These are phyloP conservation scores for Osmerus eperlanus DNA, from an alignment of 2,113 vertebrate genomes.

Conservation along the genomic window DNA sequence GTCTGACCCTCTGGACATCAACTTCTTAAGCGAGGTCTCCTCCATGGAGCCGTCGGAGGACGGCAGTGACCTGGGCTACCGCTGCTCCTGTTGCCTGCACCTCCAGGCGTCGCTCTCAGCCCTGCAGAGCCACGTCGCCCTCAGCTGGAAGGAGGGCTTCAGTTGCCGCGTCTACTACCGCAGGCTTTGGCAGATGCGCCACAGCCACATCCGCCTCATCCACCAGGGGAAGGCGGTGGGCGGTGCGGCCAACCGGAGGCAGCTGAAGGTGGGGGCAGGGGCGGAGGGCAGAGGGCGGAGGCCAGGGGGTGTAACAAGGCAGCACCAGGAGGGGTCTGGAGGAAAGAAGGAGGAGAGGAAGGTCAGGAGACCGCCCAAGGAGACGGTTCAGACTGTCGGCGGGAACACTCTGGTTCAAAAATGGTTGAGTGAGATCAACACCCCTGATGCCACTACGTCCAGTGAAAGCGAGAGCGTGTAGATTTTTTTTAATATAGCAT, in stretches of 20 bases:
- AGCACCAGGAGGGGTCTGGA: background rate
- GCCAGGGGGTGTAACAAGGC: background rate
- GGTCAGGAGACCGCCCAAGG: background rate
- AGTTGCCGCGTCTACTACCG: conserved; percentile 11
- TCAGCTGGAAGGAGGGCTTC: conserved; percentile 21
- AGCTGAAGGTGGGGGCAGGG: background rate
- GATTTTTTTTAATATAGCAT: too few species aligned
- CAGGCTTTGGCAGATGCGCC: background rate
- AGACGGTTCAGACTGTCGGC: conserved; percentile 2
- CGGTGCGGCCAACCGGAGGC: background rate
- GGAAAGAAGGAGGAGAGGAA: background rate
- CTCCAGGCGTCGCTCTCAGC: conserved; percentile 1
- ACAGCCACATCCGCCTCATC: background rate
- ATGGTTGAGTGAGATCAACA: conserved; percentile 29
- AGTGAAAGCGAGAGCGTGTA: too few species aligned
- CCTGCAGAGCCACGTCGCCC: conserved; percentile 18
- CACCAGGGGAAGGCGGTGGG: background rate
- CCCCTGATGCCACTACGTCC: background rate
- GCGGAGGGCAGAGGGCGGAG: background rate
- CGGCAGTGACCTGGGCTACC: conserved; percentile 1
- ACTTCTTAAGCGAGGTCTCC: conserved; percentile 1
- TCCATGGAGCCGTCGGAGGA: background rate
- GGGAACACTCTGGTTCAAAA: conserved; percentile 14
- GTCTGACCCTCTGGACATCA: conserved; percentile 10
- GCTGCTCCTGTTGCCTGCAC: conserved; percentile 11